phyloP scores from a whole-genome alignment of 2,113 vertebrate genomes.

The Periophthalmus modestus region DNA sequence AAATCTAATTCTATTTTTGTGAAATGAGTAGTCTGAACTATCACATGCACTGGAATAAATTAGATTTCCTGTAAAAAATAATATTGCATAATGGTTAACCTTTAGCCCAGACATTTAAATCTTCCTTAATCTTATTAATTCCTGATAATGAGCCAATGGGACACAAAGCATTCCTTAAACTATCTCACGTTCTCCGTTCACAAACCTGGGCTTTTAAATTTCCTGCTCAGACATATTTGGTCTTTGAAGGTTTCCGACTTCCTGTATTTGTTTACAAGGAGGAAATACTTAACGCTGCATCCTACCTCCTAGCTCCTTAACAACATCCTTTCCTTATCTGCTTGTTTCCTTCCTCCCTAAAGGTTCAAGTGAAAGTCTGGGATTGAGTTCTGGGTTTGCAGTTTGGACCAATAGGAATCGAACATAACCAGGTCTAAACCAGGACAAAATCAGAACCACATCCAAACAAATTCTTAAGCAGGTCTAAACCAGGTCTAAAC shows the following conservation, averaged over 20 bases:
- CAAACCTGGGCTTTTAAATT: constrained; percentile 33
- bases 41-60: too few relatives aligned
- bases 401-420: constrained; percentile 27
- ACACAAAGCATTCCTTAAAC: background rate
- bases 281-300: constrained; percentile 55
- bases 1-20: too few relatives aligned
- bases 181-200: background rate
- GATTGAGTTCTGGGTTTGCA: constrained; percentile 45
- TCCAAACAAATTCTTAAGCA: background rate
- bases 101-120: background rate
- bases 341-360: constrained; percentile 59
- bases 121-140: background rate
- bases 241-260: constrained; percentile 58
- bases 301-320: constrained; percentile 38
- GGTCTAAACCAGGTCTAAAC: background rate
- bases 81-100: background rate
- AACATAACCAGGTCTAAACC: constrained; percentile 21
- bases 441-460: constrained; percentile 9
- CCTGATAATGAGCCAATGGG: background rate
- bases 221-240: constrained; percentile 30
- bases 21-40: too few relatives aligned
- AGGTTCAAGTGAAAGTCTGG: constrained; percentile 46
- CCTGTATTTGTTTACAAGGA: constrained; percentile 47
- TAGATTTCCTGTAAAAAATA: background rate
- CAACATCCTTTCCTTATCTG: constrained; percentile 59